Percentiles rank a stretch among this genome's conserved stretches.
phyloP scores from a whole-genome alignment of 2,888 invertebrate genomes.

The Osmoderma eremita region DNA sequence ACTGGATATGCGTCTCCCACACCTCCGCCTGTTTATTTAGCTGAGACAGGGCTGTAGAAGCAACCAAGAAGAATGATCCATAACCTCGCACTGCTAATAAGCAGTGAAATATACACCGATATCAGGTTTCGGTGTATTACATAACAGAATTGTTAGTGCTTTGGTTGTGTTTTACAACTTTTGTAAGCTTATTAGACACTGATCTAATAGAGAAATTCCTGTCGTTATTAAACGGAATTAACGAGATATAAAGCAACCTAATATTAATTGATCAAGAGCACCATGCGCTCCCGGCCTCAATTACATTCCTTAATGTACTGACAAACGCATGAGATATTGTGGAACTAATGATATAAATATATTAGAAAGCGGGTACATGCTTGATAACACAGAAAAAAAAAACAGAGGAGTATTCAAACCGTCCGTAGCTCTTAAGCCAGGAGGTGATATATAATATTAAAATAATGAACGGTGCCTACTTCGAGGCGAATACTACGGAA shows the following conservation, averaged over 20 bases:
- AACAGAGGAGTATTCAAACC: not conserved
- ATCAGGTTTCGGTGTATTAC: too few species aligned
- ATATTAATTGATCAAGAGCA: constrained; percentile 29
- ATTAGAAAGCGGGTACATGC: constrained; percentile 30
- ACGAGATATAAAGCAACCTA: constrained; percentile 4
- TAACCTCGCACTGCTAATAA: too few species aligned
- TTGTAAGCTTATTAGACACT: not conserved
- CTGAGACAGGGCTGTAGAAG: too few species aligned
- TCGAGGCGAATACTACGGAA: constrained; percentile 15
- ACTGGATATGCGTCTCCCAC: too few species aligned
- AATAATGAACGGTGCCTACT: constrained; percentile 23
- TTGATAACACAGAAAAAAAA: constrained; percentile 2
- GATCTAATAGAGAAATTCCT: constrained; percentile 28
- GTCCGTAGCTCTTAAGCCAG: constrained; percentile 6
- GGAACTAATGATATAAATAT: constrained; percentile 29
- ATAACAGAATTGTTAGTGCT: too few species aligned
- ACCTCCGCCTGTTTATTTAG: too few species aligned
- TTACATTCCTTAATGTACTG: constrained; percentile 22
- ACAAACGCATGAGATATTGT: constrained; percentile 24
- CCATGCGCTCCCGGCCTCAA: constrained; percentile 21
- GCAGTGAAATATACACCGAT: too few species aligned
- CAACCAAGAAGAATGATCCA: too few species aligned
- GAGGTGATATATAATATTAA: constrained; percentile 27
- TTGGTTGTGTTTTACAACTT: too few species aligned
- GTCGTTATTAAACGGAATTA: constrained; percentile 27